Percentiles rank a stretch among this genome's conserved stretches.
These are phyloP conservation scores for Rhinogobius similis DNA, from an alignment of 2,113 vertebrate genomes.

Conservation along the genomic window DNA sequence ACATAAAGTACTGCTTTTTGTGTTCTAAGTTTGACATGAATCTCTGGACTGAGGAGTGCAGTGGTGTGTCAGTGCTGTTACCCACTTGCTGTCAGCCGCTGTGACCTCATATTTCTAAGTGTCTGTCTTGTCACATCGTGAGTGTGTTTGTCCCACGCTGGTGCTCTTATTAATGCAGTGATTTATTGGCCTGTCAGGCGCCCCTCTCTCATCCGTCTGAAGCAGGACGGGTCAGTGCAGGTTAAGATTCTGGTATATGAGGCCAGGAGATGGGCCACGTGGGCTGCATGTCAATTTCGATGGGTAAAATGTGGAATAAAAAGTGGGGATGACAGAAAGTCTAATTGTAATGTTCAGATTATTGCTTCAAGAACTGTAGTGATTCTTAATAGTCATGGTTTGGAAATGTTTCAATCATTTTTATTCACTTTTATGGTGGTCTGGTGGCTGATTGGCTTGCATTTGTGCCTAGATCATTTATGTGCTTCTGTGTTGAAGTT, in stretches of 20 bases:
- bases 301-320: too few species aligned
- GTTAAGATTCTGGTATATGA: conserved; percentile 51
- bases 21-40: not conserved
- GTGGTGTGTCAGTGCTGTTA: not conserved
- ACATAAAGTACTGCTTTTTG: not conserved
- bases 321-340: not conserved
- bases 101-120: conserved; percentile 9
- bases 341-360: not conserved
- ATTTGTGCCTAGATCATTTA: too few species aligned
- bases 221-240: conserved; percentile 29
- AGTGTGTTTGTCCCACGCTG: conserved; percentile 19
- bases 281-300: conserved; percentile 41
- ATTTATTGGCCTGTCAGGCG: conserved; percentile 48
- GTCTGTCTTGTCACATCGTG: not conserved
- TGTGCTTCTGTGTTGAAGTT: too few species aligned
- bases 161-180: conserved; percentile 46
- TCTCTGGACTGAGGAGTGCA: not conserved
- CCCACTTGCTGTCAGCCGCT: not conserved
- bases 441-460: too few species aligned
- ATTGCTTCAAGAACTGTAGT: not conserved
- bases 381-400: not conserved
- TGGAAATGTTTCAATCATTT: too few species aligned
- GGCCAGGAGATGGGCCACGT: conserved; percentile 22
- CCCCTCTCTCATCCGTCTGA: conserved; percentile 36
- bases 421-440: too few species aligned